A percentile compares a stretch with the other conserved stretches of the same genome.
phyloP scores from a whole-genome alignment of 2,797 vertebrate species.

The Gymnothorax reevesii region DNA sequence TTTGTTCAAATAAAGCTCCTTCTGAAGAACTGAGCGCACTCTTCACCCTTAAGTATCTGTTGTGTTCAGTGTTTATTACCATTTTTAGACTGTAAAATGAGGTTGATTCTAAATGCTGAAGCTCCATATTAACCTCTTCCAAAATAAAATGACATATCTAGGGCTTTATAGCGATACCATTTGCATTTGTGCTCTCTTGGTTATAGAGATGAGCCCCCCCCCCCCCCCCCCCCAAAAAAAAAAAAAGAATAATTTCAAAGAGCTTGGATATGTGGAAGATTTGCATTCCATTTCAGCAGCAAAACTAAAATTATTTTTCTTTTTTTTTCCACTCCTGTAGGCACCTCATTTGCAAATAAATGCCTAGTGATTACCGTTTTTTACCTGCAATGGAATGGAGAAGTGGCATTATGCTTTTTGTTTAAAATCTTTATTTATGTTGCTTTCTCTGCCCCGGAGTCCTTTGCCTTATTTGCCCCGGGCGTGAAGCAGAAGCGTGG shows the following conservation, averaged over 20 bases:
- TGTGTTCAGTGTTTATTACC: not conserved
- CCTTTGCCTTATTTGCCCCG: too few species aligned
- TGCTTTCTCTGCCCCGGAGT: too few species aligned
- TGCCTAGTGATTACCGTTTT: not conserved
- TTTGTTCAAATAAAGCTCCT: not conserved
- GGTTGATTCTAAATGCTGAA: not conserved
- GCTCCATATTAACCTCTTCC: not conserved
- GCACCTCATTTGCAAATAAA: not conserved
- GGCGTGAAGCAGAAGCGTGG: too few species aligned
- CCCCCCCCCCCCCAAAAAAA: too few species aligned
- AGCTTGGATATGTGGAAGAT: not conserved
- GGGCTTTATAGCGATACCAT: too few species aligned
- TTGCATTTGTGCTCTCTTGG: not conserved
- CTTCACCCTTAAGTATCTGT: not conserved
- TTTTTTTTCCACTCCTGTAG: not conserved
- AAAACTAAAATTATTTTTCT: not conserved
- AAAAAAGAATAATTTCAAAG: not conserved
- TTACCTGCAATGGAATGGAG: too few species aligned
- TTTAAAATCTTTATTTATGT: too few species aligned
- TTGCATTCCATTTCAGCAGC: not conserved
- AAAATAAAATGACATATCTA: not conserved
- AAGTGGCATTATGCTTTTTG: too few species aligned
- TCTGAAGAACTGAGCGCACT: not conserved
- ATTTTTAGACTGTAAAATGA: not conserved
- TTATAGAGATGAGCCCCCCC: not conserved